Percentiles rank a stretch among this genome's conserved stretches.
Evolutionary conservation across 2,113 vertebrate species (phyloP).

Genomic region (Chauna torquata): DNA sequence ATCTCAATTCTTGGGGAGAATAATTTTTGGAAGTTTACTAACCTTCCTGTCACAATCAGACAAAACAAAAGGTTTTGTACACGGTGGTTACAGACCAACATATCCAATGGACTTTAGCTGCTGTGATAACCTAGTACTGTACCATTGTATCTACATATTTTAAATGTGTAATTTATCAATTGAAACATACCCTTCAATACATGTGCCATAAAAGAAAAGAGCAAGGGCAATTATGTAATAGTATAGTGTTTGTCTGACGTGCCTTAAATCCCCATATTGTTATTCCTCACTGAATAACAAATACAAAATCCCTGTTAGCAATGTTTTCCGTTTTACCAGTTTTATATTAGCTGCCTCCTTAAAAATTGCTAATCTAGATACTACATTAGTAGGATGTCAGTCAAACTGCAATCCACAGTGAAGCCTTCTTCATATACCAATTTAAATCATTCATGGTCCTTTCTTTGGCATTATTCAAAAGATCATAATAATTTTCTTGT

Average conservation of each 20-base stretch:
- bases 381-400: conserved; percentile 92
- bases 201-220: conserved; percentile 74
- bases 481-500: conserved; percentile 99
- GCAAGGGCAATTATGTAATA: conserved; percentile 76
- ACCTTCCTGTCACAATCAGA: conserved; percentile 41
- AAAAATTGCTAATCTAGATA: conserved; percentile 95
- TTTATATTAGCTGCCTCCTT: conserved; percentile 80
- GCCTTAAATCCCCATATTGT: conserved; percentile 77
- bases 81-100: background rate
- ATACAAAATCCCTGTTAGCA: conserved; percentile 72
- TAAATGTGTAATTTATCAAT: conserved; percentile 76
- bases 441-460: conserved; percentile 99
- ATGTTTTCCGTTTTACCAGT: conserved; percentile 80
- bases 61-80: conserved; percentile 36
- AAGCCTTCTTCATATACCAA: conserved; percentile 99
- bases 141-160: conserved; percentile 72
- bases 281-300: conserved; percentile 72
- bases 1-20: conserved; percentile 47
- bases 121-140: conserved; percentile 47
- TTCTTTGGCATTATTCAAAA: conserved; percentile 99
- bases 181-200: conserved; percentile 73
- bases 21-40: conserved; percentile 58
- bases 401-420: conserved; percentile 91
- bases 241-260: conserved; percentile 73
- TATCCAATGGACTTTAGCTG: conserved; percentile 36